phyloP scores from a whole-genome alignment of 2,113 vertebrate species.

The Heliornis fulica region DNA sequence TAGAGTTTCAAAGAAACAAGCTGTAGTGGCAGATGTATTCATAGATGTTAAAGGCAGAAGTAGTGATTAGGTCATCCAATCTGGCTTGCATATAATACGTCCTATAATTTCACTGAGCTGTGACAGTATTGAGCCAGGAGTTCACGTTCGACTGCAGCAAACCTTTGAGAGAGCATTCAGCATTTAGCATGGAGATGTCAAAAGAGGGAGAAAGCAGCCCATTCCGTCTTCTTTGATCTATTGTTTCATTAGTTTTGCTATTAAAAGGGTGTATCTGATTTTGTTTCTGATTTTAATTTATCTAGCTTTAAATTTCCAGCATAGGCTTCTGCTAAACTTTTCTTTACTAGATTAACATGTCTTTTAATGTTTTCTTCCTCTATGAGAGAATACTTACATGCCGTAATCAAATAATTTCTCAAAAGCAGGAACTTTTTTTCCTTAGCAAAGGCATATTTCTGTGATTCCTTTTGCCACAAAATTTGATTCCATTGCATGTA shows the following conservation, averaged over 20 bases:
- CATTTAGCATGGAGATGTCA: not conserved
- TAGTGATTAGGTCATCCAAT: not conserved
- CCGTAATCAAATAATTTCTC: not conserved
- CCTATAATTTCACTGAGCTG: not conserved
- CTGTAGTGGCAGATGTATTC: not conserved
- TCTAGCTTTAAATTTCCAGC: not conserved
- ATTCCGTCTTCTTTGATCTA: not conserved
- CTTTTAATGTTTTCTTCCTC: not conserved
- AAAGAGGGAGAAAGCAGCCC: not conserved
- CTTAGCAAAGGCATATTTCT: not conserved
- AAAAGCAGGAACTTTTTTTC: not conserved
- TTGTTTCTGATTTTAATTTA: not conserved
- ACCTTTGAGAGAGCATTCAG: not conserved
- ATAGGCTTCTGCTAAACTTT: not conserved
- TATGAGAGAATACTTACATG: not conserved
- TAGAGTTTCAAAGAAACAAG: not conserved
- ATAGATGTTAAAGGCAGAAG: not conserved
- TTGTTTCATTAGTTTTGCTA: not conserved
- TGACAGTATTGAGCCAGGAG: not conserved
- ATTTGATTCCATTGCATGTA: not conserved
- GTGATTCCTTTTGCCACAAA: not conserved
- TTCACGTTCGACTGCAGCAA: not conserved
- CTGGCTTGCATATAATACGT: not conserved
- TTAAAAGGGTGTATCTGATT: not conserved
- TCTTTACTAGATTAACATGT: not conserved